Conservation (phyloP, 2,888 invertebrate species). For the Epinotia ramella region DNA sequence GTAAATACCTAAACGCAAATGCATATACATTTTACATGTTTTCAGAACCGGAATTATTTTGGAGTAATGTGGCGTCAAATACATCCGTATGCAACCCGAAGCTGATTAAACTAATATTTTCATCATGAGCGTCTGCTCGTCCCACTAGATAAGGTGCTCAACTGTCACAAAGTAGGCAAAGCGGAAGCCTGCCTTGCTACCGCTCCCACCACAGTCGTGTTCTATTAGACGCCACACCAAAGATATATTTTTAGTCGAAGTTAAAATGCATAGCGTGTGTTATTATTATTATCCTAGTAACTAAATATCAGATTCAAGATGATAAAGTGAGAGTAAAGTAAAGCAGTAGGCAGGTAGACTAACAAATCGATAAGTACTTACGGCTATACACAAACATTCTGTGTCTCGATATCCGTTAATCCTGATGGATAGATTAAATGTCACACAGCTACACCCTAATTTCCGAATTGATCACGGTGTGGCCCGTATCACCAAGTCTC, state of each 20-base stretch:
- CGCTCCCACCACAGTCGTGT: background rate
- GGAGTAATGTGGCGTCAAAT: background rate
- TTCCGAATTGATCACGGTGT: conserved; percentile 34
- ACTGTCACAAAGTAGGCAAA: background rate
- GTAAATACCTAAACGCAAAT: background rate
- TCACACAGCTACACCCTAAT: conserved; percentile 34
- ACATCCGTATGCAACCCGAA: background rate
- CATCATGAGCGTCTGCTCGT: background rate
- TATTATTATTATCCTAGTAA: too few relatives aligned
- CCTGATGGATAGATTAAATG: conserved; percentile 30
- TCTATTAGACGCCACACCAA: background rate
- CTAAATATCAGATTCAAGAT: too few relatives aligned
- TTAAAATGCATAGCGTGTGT: background rate
- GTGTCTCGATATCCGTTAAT: conserved; percentile 21
- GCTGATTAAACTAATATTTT: background rate
- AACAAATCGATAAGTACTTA: background rate
- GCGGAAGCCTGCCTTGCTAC: background rate
- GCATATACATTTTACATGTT: background rate
- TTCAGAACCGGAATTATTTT: background rate
- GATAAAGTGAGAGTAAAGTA: too few relatives aligned
- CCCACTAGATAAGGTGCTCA: background rate
- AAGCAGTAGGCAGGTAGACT: background rate
- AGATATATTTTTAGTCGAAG: background rate
- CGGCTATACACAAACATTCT: background rate
- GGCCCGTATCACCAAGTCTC: conserved; percentile 19